Evolutionary conservation across 2,888 invertebrate genomes (phyloP), one percentile per base, ranked within the genome.

Genomic region (Ptychoptera albimana): DNA sequence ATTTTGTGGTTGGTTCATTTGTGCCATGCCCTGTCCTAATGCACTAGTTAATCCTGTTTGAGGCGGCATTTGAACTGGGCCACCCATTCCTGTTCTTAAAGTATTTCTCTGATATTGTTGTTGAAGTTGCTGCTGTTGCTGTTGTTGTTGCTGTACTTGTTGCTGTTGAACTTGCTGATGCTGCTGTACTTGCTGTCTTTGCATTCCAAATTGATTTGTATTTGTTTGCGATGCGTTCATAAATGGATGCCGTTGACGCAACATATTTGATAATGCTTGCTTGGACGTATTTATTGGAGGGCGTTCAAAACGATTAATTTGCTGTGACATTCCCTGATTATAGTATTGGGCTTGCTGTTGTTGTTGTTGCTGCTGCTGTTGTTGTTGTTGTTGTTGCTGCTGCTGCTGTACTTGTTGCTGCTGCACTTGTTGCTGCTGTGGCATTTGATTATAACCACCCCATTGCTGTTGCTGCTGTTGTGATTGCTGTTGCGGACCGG

Each of bases 191-290:
- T 60, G 66, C 37, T 55, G 61, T 37, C 58, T 60, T 40, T 59
- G 60, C 48, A 59, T 55, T 36, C 57, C 55, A 51, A 56, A 61
- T 32, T 42, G 44, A 8, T 48, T 45, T 2, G 59, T 55, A 49
- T 52, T 55, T 16, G 50, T 56, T 47, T 61, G 62, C 50, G 66
- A 70, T 2, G 68, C 63, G 32, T 53, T 50, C 42, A 53, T 50
- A 8, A 52, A 47, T 1, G 86, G 85, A 50, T 82, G 72, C 6
- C 89, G 72, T 54, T 81, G 77, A 0, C 86, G 73, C 44, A 91
- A 66, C 86, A 91, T 85, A 56, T 86, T 80, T 42, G 84, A 83
- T 35, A 91, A 67, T 0, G 89, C 89, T 59, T 85, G 86, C 57
- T 91, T 89, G 6, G 83, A 82, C 52, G 81, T 82, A 59, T 80